Conservation (phyloP, 2,888 invertebrate species). For the Drosophila helvetica region DNA sequence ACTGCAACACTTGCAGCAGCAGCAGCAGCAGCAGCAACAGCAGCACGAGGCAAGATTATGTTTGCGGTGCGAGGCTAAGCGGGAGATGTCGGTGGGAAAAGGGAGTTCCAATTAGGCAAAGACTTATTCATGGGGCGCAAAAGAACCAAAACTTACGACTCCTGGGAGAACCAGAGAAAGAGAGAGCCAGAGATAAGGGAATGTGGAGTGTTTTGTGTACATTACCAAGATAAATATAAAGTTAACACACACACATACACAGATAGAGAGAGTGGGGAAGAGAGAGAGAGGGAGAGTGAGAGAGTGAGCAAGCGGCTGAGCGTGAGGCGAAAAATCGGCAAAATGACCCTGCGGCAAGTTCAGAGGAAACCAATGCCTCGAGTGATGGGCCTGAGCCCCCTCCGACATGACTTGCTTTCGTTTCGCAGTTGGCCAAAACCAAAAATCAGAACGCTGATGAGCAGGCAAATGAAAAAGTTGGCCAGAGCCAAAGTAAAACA, state of each 20-base stretch:
- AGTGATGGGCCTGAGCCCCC: constrained; percentile 41
- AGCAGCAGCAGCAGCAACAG: constrained; percentile 2
- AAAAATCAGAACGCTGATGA: constrained; percentile 81
- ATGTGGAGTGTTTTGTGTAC: constrained; percentile 59
- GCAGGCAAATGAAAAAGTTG: constrained; percentile 81
- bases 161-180: constrained; percentile 12
- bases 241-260: constrained; percentile 56
- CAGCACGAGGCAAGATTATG: constrained; percentile 39
- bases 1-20: constrained; percentile 44
- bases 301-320: constrained; percentile 12
- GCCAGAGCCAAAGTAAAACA: constrained; percentile 43
- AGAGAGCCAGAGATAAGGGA: constrained; percentile 29
- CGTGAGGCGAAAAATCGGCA: constrained; percentile 75
- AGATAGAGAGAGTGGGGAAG: constrained; percentile 55
- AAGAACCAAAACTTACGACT: constrained; percentile 43
- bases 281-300: neutral
- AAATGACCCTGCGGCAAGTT: constrained; percentile 81
- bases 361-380: constrained; percentile 82
- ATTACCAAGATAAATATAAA: constrained; percentile 76
- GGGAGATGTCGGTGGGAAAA: constrained; percentile 4
- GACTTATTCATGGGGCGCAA: constrained; percentile 29
- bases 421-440: constrained; percentile 62
- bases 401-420: constrained; percentile 40
- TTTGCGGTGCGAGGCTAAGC: constrained; percentile 8
- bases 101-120: constrained; percentile 51